Evolutionary conservation across 2,113 vertebrate genomes (phyloP).

Genomic region (Myodes glareolus): DNA sequence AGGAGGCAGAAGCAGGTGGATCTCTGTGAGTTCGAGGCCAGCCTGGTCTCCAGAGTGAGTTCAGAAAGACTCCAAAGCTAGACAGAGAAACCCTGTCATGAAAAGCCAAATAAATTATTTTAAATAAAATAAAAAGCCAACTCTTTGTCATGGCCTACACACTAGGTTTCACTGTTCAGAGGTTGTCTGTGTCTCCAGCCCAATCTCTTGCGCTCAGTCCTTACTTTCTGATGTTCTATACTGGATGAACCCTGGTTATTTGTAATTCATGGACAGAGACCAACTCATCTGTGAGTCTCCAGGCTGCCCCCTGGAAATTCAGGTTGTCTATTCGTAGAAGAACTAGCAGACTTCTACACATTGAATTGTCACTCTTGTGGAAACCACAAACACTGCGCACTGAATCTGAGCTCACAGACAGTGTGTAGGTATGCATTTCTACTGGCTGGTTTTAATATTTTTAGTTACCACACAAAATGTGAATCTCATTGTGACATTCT

Average conservation of each 20-base stretch:
- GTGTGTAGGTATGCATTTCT: neutral
- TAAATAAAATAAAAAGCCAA: neutral
- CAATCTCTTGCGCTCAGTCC: neutral
- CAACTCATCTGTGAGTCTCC: neutral
- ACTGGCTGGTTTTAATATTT: neutral
- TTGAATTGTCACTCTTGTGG: neutral
- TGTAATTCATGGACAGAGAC: neutral
- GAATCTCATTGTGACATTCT: neutral
- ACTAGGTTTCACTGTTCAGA: neutral
- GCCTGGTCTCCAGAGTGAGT: too few relatives aligned
- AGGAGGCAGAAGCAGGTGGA: too few relatives aligned
- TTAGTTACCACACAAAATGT: neutral
- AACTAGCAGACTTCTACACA: neutral
- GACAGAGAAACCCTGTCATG: too few relatives aligned
- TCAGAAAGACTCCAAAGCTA: too few relatives aligned
- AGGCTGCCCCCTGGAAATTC: neutral
- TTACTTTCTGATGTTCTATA: neutral
- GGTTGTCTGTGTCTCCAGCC: neutral
- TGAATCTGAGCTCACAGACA: too few relatives aligned
- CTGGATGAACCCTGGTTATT: neutral
- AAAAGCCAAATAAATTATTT: too few relatives aligned
- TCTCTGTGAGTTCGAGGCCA: too few relatives aligned
- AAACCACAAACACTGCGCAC: neutral
- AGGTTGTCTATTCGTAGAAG: neutral
- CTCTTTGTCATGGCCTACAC: neutral